Evolutionary conservation across 2,888 invertebrate genomes (phyloP), one percentile per base, ranked within the genome.

Genomic region (Cryptocephalus primarius): DNA sequence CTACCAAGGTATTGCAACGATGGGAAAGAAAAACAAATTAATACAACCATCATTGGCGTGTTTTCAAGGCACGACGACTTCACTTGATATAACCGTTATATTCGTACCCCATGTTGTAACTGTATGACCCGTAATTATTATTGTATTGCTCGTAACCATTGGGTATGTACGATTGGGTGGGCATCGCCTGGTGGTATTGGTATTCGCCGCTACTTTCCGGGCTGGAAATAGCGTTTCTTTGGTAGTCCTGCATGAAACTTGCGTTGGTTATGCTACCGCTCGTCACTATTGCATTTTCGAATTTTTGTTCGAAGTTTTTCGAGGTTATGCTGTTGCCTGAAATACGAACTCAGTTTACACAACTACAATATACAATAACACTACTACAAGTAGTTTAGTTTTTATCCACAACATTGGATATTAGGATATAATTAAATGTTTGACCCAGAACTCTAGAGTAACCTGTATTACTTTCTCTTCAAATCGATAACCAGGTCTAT

Each of bases 241-340:
- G 39, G 44, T 59, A 68, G 56, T 68, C 69, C 50, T 68, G 67
- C 71, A 71, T 71, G 44, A 71, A 71, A 56, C 70, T 70, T 1
- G 71, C 71, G 45, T 68, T 70, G 10, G 65, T 66, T 45, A 71
- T 71, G 49, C 64, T 71, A 1, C 71, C 71, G 53, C 67, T 69
- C 0, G 71, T 70, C 1, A 71, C 71, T n/a, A 69, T 60, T 1
- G 70, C 70, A 45, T 64, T 66, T 4, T 61, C 57, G 10, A 56
- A 44, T 36, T 49, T 54, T 45, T 62, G 55, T 13, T 58, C 49
- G 36, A 54, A 54, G 50, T 74, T 77, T 10, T 78, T 80, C 4
- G 81, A 77, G 2, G 82, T 81, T 36, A 83, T 82, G 67, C 80
- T 83, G 45, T 84, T 85, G 22, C 22, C 22, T 22, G 22, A 22